phyloP scores from a whole-genome alignment of 2,888 invertebrate species.

The Mechanitis mazaeus region DNA sequence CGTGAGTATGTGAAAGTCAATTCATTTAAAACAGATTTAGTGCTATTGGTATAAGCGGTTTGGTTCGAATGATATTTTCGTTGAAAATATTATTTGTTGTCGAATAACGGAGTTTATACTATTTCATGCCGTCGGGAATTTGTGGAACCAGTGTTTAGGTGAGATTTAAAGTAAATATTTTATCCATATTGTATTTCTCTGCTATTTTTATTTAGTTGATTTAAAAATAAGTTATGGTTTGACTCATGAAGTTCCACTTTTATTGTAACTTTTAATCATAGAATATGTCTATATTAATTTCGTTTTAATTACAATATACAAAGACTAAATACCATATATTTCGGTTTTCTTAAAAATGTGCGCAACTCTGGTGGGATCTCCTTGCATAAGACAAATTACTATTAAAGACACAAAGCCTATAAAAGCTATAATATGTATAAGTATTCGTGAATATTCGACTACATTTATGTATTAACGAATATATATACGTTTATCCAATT shows the following conservation, averaged over 20 bases:
- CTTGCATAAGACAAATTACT: constrained; percentile 1
- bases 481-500: too few relatives aligned
- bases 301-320: too few relatives aligned
- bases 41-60: constrained; percentile 26
- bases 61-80: constrained; percentile 37
- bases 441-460: background rate
- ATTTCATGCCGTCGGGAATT: constrained; percentile 34
- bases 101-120: constrained; percentile 45
- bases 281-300: too few relatives aligned
- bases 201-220: too few relatives aligned
- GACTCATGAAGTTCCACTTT: too few relatives aligned
- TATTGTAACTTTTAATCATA: too few relatives aligned
- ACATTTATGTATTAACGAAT: background rate
- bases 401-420: background rate
- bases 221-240: too few relatives aligned
- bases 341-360: background rate
- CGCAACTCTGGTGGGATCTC: background rate
- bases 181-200: background rate
- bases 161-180: constrained; percentile 1
- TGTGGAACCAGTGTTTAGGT: constrained; percentile 2
- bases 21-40: constrained; percentile 27
- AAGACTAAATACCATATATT: background rate
- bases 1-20: constrained; percentile 20
- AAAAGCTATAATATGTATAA: background rate
- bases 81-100: constrained; percentile 48